phyloP scores from a whole-genome alignment of 2,797 vertebrate genomes.

The Mustela erminea region DNA sequence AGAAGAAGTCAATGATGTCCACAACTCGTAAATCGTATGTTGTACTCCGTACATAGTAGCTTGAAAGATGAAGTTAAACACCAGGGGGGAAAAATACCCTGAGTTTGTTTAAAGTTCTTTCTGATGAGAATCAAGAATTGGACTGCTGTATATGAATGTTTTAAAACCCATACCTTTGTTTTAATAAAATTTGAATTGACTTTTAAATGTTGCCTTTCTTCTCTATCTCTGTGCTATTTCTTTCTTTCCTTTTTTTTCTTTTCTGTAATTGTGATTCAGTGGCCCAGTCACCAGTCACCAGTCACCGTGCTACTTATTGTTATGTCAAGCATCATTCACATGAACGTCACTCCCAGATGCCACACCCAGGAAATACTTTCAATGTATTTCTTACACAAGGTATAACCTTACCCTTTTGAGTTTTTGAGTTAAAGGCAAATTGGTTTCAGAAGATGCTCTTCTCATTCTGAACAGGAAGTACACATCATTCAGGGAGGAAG shows the following conservation, averaged over 20 bases:
- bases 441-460: background rate
- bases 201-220: background rate
- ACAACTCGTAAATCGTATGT: background rate
- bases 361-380: background rate
- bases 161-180: background rate
- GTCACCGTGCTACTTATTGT: background rate
- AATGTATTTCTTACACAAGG: background rate
- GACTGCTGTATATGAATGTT: background rate
- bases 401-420: background rate
- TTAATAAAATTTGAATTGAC: slow-evolving; percentile 20
- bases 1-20: background rate
- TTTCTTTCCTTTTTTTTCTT: background rate
- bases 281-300: accelerated
- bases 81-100: background rate
- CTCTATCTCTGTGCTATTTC: background rate
- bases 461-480: background rate
- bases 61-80: background rate
- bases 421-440: background rate
- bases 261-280: background rate
- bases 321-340: background rate
- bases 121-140: background rate
- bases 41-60: background rate
- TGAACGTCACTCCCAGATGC: background rate
- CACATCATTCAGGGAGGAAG: background rate
- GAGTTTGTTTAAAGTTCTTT: background rate